Evolutionary conservation across 2,113 vertebrate species (phyloP).

Genomic region (Atlantisia rogersi): DNA sequence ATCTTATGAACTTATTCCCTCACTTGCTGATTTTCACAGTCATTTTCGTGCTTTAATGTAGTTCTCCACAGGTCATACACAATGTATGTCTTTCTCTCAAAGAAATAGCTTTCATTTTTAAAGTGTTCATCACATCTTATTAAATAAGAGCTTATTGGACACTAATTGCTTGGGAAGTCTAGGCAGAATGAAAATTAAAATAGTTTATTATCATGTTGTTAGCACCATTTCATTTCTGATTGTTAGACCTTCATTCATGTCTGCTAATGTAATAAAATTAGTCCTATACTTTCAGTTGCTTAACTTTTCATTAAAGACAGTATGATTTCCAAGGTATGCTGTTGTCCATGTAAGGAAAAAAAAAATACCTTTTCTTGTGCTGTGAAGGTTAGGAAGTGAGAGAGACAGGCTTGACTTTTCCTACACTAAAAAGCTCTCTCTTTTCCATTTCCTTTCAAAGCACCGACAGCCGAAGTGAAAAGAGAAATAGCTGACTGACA

Average conservation of each 20-base stretch:
- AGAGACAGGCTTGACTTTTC: background rate
- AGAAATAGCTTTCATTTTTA: background rate
- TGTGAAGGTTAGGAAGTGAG: background rate
- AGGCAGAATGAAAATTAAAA: background rate
- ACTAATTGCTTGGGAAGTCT: background rate
- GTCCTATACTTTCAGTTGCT: background rate
- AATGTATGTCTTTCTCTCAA: background rate
- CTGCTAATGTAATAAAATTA: background rate
- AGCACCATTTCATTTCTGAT: background rate
- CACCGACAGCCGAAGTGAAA: background rate
- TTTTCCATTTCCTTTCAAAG: conserved; percentile 9
- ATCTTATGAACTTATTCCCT: background rate
- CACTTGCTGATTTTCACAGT: background rate
- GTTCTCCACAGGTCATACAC: background rate
- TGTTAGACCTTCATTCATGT: background rate
- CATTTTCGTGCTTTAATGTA: background rate
- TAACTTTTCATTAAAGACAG: background rate
- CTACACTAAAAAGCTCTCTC: background rate
- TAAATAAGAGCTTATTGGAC: background rate
- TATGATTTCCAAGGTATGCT: background rate
- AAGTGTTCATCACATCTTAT: background rate
- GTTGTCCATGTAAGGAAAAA: background rate
- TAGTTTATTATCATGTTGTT: background rate
- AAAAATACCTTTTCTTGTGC: background rate
- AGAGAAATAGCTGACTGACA: background rate